phyloP scores from a whole-genome alignment of 35 echinoderm and acorn worm genomes.

The Amphiura filiformis region DNA sequence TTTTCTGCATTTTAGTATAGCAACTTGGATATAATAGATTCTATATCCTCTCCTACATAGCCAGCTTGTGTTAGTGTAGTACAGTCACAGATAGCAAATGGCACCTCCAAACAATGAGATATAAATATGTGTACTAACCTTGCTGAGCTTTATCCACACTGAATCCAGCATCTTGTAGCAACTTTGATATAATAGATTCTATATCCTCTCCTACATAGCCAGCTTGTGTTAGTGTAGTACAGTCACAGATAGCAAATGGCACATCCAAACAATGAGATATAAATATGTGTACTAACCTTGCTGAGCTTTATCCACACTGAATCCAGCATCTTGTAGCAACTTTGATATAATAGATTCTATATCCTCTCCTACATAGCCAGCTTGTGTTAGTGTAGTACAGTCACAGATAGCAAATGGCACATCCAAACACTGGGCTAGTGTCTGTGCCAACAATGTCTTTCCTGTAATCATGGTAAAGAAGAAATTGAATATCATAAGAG shows the following conservation, averaged over 20 bases:
- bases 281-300: constrained; percentile 43
- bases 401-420: constrained; percentile 93
- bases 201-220: constrained; percentile 87
- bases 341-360: constrained; percentile 72
- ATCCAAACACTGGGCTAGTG: constrained; percentile 71
- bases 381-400: constrained; percentile 79
- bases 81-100: constrained; percentile 85
- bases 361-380: constrained; percentile 91
- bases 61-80: constrained; percentile 86
- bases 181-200: constrained; percentile 75
- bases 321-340: constrained; percentile 74
- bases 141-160: constrained; percentile 90
- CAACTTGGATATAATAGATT: constrained; percentile 75
- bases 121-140: no score
- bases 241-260: constrained; percentile 89
- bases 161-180: constrained; percentile 74
- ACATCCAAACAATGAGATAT: constrained; percentile 65
- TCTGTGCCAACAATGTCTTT: constrained; percentile 80
- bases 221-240: constrained; percentile 80
- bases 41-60: constrained; percentile 83
- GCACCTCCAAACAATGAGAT: no score
- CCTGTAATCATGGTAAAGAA: no score
- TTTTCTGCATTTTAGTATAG: no score
- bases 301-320: constrained; percentile 86
- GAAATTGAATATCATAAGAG: background rate